A percentile compares a stretch with the other conserved stretches of the same genome.
These are phyloP conservation scores for Anguilla anguilla DNA, from an alignment of 2,797 vertebrate genomes.

Conservation along the genomic window DNA sequence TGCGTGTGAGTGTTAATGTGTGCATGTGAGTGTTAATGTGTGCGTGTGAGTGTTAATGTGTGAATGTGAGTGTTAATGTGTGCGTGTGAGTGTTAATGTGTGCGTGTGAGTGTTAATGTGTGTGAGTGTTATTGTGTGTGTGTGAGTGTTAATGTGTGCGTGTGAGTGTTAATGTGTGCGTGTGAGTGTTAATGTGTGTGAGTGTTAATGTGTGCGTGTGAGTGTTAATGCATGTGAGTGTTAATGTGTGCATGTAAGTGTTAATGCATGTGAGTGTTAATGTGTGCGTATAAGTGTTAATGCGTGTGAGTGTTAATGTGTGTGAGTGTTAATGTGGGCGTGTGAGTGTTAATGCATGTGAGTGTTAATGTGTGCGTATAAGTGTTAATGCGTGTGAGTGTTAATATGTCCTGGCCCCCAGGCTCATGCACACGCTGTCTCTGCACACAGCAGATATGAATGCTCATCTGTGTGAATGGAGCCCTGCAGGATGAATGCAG, in stretches of 20 bases:
- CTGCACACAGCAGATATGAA: background rate
- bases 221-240: too few relatives aligned
- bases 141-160: too few relatives aligned
- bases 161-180: too few relatives aligned
- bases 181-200: too few relatives aligned
- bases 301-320: background rate
- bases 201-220: too few relatives aligned
- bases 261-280: background rate
- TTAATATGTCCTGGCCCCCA: background rate
- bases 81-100: too few relatives aligned
- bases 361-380: background rate
- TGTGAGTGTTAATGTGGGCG: background rate
- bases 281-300: background rate
- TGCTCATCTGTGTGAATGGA: background rate
- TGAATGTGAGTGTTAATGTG: too few relatives aligned
- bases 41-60: too few relatives aligned
- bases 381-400: constrained; percentile 1
- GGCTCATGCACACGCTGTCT: background rate
- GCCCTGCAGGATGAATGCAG: background rate
- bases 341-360: background rate
- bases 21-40: too few relatives aligned
- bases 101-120: too few relatives aligned
- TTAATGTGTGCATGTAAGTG: background rate
- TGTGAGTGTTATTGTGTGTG: too few relatives aligned
- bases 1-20: too few relatives aligned